Conservation (phyloP, 2,113 vertebrate species). For the pig (Sus scrofa) region DNA sequence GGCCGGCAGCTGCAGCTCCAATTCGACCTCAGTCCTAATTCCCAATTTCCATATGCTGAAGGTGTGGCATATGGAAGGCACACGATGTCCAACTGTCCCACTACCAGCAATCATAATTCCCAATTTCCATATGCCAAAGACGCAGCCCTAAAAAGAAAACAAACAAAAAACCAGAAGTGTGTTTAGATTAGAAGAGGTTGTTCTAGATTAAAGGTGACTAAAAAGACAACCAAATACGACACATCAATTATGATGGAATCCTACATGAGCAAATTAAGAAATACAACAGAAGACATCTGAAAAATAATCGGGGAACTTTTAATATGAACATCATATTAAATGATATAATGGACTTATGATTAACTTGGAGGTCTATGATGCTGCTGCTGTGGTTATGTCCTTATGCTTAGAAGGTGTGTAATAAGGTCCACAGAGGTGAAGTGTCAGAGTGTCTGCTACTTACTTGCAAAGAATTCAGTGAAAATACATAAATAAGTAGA, state of each 20-base stretch:
- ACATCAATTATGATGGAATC: not conserved
- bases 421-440: not conserved
- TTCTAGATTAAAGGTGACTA: not conserved
- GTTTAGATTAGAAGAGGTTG: not conserved
- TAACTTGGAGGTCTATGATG: not conserved
- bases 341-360: not conserved
- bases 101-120: no score
- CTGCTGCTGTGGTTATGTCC: not conserved
- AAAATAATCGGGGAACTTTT: not conserved
- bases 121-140: no score
- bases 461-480: not conserved
- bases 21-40: no score
- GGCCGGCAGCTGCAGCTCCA: no score
- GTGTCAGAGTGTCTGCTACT: not conserved
- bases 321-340: not conserved
- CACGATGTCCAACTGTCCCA: no score
- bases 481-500: not conserved
- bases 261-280: not conserved
- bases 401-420: not conserved
- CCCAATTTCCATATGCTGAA: no score
- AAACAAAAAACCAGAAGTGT: not conserved
- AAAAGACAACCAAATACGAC: not conserved
- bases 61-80: no score
- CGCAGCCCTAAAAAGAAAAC: not conserved
- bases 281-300: not conserved